Evolutionary conservation across 2,888 invertebrate genomes (phyloP).

Genomic region (Watsonalla binaria): DNA sequence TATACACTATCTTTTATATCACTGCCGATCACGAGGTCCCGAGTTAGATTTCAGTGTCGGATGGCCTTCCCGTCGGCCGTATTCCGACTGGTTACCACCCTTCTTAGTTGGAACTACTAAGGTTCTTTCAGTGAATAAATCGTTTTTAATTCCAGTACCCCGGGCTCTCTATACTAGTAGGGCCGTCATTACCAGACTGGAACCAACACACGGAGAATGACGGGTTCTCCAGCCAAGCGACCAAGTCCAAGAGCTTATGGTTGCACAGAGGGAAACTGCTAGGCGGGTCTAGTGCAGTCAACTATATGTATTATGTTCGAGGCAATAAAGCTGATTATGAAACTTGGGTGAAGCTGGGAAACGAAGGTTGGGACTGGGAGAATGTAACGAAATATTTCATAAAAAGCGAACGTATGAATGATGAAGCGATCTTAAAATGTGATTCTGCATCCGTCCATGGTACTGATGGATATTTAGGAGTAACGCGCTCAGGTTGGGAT

Average conservation of each 20-base stretch:
- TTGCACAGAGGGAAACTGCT: slow-evolving; percentile 80
- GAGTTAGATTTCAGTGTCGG: too few species aligned
- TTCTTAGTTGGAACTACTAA: too few species aligned
- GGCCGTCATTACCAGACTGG: slow-evolving; percentile 78
- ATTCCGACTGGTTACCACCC: too few species aligned
- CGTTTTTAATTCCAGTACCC: slow-evolving; percentile 24
- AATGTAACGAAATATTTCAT: slow-evolving; percentile 41
- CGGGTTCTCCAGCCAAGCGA: slow-evolving; percentile 32
- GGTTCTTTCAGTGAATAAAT: too few species aligned
- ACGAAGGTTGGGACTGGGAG: slow-evolving; percentile 55
- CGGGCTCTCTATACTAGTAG: slow-evolving; percentile 19
- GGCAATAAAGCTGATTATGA: slow-evolving; percentile 82
- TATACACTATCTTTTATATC: too few species aligned
- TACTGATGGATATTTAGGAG: slow-evolving; percentile 30
- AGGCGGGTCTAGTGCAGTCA: slow-evolving; percentile 82
- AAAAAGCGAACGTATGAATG: slow-evolving; percentile 37
- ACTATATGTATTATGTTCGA: slow-evolving; percentile 82
- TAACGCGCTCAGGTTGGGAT: slow-evolving; percentile 41
- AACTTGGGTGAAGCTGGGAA: slow-evolving; percentile 82
- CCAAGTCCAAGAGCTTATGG: slow-evolving; percentile 24
- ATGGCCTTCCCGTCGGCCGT: too few species aligned
- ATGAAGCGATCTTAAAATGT: slow-evolving; percentile 17
- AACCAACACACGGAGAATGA: slow-evolving; percentile 53
- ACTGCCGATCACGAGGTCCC: too few species aligned
- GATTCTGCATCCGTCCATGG: slow-evolving; percentile 44